Evolutionary conservation across 1,140 invertebrate genomes (phyloP).

Genomic region (Papilio polytes): DNA sequence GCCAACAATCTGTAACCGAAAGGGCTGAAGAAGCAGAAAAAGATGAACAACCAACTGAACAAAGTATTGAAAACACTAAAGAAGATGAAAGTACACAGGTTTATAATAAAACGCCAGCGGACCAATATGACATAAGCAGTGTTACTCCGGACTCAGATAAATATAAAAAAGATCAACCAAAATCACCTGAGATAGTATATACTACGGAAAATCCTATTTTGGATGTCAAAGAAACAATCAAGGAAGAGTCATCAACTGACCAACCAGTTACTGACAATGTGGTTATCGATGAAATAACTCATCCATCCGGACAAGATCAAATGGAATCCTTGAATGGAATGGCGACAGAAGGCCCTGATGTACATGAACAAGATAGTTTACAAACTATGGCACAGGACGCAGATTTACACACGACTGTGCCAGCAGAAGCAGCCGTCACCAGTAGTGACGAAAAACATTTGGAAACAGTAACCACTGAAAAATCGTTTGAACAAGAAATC

Average conservation of each 20-base stretch:
- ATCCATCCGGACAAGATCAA: conserved; percentile 4
- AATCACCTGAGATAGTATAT: not conserved
- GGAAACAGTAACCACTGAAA: conserved; percentile 14
- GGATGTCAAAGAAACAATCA: conserved; percentile 1
- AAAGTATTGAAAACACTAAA: not conserved
- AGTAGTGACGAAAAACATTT: conserved; percentile 11
- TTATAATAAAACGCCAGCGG: not conserved
- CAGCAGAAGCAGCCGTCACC: not conserved
- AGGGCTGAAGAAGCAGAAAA: not conserved
- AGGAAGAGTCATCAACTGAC: conserved; percentile 12
- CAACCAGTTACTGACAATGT: conserved; percentile 7
- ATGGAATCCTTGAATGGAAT: conserved; percentile 35
- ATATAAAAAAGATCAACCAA: conserved; percentile 3
- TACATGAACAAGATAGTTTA: conserved; percentile 7
- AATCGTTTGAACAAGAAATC: not conserved
- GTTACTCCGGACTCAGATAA: not conserved
- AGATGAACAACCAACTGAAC: not conserved
- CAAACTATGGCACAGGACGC: not conserved
- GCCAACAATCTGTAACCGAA: not conserved
- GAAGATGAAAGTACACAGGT: not conserved
- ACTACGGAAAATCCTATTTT: conserved; percentile 11
- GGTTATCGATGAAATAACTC: not conserved
- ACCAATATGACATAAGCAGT: not conserved
- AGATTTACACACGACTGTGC: not conserved
- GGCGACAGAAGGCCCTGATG: conserved; percentile 18